Evolutionary conservation across 1,140 invertebrate species (phyloP).

Genomic region (Drosophila neocordata): DNA sequence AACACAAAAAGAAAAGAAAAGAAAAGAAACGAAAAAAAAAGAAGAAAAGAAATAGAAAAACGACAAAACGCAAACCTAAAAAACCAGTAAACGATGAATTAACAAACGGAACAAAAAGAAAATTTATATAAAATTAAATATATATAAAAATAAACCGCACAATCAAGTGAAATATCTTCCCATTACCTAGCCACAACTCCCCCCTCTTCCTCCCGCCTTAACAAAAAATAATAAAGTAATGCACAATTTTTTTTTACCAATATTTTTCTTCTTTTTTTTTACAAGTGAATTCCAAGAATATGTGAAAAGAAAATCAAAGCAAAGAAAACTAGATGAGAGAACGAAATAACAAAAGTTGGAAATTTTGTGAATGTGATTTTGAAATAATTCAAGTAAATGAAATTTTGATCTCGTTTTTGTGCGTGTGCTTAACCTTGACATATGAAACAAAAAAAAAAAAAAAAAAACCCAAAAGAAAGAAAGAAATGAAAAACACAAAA

Average conservation of each 20-base stretch:
- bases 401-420: slow-evolving; percentile 9
- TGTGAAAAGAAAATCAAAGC: not conserved
- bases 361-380: not conserved
- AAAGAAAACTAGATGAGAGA: not conserved
- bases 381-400: slow-evolving; percentile 1
- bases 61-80: not conserved
- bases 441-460: slow-evolving; percentile 45
- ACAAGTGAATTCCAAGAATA: not conserved
- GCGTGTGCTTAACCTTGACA: slow-evolving; percentile 74
- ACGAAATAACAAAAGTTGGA: not conserved
- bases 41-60: slow-evolving; percentile 11
- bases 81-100: slow-evolving; percentile 5
- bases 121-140: slow-evolving; percentile 1
- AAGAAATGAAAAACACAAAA: not conserved
- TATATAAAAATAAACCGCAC: too few species aligned
- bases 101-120: slow-evolving; percentile 1
- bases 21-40: slow-evolving; percentile 1
- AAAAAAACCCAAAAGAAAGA: slow-evolving; percentile 9
- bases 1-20: slow-evolving; percentile 35
- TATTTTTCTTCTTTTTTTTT: not conserved
- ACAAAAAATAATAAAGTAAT: not conserved
- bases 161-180: not conserved
- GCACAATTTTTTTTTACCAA: not conserved
- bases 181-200: not conserved
- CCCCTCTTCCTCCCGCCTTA: not conserved